These are phyloP conservation scores for Halictus rubicundus DNA, from an alignment of 1,140 invertebrate genomes.

Conservation along the genomic window DNA sequence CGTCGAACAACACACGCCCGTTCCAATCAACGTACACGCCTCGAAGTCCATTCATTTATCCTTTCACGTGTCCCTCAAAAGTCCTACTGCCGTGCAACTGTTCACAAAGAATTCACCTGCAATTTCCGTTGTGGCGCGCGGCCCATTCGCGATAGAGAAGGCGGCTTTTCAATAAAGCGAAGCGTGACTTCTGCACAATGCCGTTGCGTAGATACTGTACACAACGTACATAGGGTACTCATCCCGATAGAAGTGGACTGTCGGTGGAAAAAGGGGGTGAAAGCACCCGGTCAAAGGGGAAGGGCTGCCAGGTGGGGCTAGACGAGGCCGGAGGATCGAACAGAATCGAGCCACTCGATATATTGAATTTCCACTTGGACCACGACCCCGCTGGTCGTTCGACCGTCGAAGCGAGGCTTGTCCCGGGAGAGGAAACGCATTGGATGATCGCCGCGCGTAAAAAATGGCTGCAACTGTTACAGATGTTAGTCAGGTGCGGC, in stretches of 20 bases:
- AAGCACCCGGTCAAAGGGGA: background rate
- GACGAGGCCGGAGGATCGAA: background rate
- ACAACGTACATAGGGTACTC: constrained; percentile 41
- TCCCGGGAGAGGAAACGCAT: constrained; percentile 20
- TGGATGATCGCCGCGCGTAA: constrained; percentile 15
- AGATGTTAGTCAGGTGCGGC: background rate
- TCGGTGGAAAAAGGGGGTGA: background rate
- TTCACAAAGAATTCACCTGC: constrained; percentile 64
- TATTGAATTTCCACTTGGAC: constrained; percentile 60
- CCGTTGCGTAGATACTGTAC: constrained; percentile 35
- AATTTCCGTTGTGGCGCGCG: constrained; percentile 54
- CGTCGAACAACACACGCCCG: background rate
- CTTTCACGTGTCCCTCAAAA: constrained; percentile 17
- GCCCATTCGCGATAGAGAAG: constrained; percentile 39
- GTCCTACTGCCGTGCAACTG: constrained; percentile 17
- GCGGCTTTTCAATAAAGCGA: constrained; percentile 62
- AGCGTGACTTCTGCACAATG: constrained; percentile 50
- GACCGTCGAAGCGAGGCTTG: background rate
- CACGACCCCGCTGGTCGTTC: constrained; percentile 32
- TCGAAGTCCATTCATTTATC: constrained; percentile 33
- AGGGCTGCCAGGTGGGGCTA: background rate
- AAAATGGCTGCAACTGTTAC: constrained; percentile 19
- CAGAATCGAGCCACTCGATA: constrained; percentile 29
- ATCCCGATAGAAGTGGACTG: constrained; percentile 38
- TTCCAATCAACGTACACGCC: constrained; percentile 38